Base-by-base conservation (phyloP, 2,797 vertebrate species). In the Muscicapa comitata region DNA sequence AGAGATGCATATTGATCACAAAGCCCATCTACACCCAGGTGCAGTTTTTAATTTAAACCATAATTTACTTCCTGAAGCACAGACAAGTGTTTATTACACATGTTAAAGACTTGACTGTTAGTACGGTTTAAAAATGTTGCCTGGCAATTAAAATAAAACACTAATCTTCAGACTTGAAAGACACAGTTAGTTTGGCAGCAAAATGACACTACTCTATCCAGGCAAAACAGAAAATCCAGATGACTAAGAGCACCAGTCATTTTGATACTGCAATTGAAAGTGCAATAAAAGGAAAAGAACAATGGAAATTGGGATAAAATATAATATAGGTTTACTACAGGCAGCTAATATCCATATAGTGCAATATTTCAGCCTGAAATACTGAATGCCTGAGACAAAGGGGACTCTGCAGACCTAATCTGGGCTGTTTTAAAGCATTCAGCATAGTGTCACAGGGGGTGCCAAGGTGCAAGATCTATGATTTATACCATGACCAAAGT, bases 261-360 rank as follows among this genome's bases (percentile, higher is more conserved):
- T 89, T 19, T 37, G 14, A 37, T 5, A 14, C 33, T 57, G 68
- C 19, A 77, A 24, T 23, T 42, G 9, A 17, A 67, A 50, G 38
- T 31, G 10, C 40, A 25, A 81, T 77, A 68, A 88, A 85, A 70
- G 57, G 23, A 82, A 62, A 61, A 65, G 31, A 70, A 54, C 38
- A 78, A 38, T 9, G 10, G 8, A 72, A 43, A 63, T 7, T 23
- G 7, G 26, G 35, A 73, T 66, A 40, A 85, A 85, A 77, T 13
- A 57, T 0, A 51, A 38, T 17, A 33, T 0, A 10, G n/a, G 13
- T 61, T 84, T 81, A 40, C 35, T 47, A 42, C 18, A 71, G 47
- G 29, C 0, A 0, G 33, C 14, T 68, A 35, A 38, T 15, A 50
- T 1, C 9, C 24, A 29, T 4, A 31, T 1, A 53, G 43, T 3